Conservation (phyloP, 2,113 vertebrate genomes). For the Taxidea taxus region DNA sequence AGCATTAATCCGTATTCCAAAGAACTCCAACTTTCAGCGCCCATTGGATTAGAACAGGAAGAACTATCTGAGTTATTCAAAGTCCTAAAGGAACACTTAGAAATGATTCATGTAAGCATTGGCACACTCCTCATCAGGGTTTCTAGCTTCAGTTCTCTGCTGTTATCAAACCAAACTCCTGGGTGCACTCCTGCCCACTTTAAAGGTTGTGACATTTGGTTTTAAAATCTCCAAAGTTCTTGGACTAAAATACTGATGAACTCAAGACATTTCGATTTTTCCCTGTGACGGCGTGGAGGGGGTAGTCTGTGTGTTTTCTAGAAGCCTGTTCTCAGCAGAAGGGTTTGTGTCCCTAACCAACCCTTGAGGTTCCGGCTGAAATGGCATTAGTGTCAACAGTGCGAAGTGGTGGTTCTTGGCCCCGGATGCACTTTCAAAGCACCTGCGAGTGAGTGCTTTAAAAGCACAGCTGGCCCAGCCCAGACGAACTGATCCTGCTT, state of each 20-base stretch:
- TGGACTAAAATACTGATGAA: not conserved
- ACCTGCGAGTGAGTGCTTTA: not conserved
- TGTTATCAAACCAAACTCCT: rapidly evolving
- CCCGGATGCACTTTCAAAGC: rapidly evolving
- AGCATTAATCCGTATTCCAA: rapidly evolving
- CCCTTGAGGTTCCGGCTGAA: not conserved
- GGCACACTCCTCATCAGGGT: not conserved
- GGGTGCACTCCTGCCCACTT: rapidly evolving
- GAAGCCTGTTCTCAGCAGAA: not conserved
- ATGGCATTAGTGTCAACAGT: not conserved
- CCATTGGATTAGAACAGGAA: not conserved
- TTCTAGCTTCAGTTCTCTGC: not conserved
- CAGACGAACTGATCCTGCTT: rapidly evolving
- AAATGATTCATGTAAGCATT: rapidly evolving
- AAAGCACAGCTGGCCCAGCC: not conserved
- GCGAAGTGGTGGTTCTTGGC: rapidly evolving
- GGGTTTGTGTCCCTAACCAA: too few species aligned
- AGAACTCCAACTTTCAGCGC: not conserved
- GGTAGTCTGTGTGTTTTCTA: not conserved
- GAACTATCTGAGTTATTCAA: not conserved
- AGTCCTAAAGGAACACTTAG: not conserved
- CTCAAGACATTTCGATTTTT: too few species aligned
- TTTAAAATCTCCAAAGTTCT: too few species aligned
- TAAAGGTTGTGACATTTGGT: not conserved
- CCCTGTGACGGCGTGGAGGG: rapidly evolving